Base-by-base conservation (phyloP, 92 coral and sea anemone species). In the Actinernus sp. region DNA sequence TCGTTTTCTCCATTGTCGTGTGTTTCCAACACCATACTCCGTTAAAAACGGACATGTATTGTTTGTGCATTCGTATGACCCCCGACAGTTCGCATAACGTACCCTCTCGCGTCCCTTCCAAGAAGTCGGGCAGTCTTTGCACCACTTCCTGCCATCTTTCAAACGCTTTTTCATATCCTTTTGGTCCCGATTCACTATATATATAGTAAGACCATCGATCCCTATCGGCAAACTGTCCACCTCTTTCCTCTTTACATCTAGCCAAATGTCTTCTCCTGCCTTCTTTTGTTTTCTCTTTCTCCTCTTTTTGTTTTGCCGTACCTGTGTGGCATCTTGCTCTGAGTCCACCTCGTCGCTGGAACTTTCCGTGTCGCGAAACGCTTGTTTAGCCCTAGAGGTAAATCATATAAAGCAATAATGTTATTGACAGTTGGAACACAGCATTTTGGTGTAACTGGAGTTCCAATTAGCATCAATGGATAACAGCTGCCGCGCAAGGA, bases 71-170 rank as follows among this genome's bases (percentile, higher is more conserved):
- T 11, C 31, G 54, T 18, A 43, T 13, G 89, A 76, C 1, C 84
- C 84, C 31, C 24, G 23, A 54, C 79, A 83, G 68, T 83, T 61
- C 16, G 79, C 84, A 55, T 56, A 76, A 21, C 75, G 47, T n/a
- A 68, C 83, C 10, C 65, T 60, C 14, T 30, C 24, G 25, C 57
- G 81, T 0, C 81, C 69, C 19, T 63, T 70, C 91, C 91, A 84
- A 18, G 12, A 32, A 1, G 86, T 70, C 0, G 68, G 81, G 71
- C 86, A 70, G 52, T 68, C 41, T 39, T 76, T 83, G 26, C 63
- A 56, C 81, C 81, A 84, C 56, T 68, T 61, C 22, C 74, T 52
- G 18, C 81, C 85, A 70, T 84, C 85, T 30, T 32, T 48, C 14
- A 34, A 34, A 14, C 41, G 3, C 46, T 51, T 22, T 21, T 18